phyloP scores from a whole-genome alignment of 1,140 invertebrate species.

The Hermetia illucens region DNA sequence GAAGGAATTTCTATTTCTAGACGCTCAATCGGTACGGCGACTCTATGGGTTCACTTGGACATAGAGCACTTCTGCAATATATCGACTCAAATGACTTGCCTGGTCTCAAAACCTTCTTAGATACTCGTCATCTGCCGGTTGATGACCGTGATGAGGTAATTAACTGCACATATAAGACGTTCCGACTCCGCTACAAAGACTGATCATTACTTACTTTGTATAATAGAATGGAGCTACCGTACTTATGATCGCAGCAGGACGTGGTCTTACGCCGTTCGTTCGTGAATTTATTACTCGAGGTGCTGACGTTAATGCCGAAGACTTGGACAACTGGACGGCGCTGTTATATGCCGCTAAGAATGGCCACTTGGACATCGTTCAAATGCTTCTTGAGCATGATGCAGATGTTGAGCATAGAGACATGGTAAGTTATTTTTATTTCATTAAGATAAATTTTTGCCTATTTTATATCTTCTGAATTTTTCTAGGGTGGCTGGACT shows the following conservation, averaged over 20 bases:
- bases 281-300: slow-evolving; percentile 68
- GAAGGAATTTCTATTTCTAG: slow-evolving; percentile 17
- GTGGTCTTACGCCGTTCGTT: slow-evolving; percentile 68
- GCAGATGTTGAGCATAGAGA: slow-evolving; percentile 83
- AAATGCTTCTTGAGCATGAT: slow-evolving; percentile 72
- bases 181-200: slow-evolving; percentile 1
- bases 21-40: slow-evolving; percentile 39
- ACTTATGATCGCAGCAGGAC: slow-evolving; percentile 73
- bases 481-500: slow-evolving; percentile 81
- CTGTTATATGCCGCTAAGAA: slow-evolving; percentile 81
- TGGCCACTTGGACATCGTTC: slow-evolving; percentile 69
- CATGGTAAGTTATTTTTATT: slow-evolving; percentile 46
- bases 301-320: slow-evolving; percentile 80
- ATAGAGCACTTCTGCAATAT: slow-evolving; percentile 60
- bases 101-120: slow-evolving; percentile 64
- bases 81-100: slow-evolving; percentile 66
- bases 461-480: slow-evolving; percentile 2
- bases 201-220: slow-evolving; percentile 3
- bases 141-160: slow-evolving; percentile 84
- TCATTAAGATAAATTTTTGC: slow-evolving; percentile 2
- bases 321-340: slow-evolving; percentile 88
- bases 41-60: slow-evolving; percentile 79
- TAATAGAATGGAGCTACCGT: slow-evolving; percentile 78
- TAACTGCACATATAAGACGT: background rate
- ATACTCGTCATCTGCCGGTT: slow-evolving; percentile 63